Evolutionary conservation across 2,797 vertebrate species (phyloP), one percentile per base, ranked within the genome.

Genomic region (Decapterus maruadsi): DNA sequence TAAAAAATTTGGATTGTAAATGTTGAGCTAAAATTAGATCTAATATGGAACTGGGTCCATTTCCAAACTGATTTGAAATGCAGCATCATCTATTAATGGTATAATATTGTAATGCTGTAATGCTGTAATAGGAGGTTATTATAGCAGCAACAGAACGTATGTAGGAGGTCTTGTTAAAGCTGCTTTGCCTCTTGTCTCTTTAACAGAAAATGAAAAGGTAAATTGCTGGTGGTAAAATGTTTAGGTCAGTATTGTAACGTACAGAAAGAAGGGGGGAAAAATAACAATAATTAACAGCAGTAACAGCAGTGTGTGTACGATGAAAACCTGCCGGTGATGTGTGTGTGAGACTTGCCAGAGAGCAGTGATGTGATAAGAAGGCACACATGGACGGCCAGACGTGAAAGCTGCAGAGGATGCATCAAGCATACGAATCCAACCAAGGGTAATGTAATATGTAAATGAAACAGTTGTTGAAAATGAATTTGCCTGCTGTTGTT

Each of bases 361-460:
- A 86, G 81, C 72, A 65, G 46, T 81, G 82, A 90, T 77, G 88
- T 83, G 87, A 84, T 84, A 75, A 78, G 72, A 87, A 88, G 68
- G 62, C 75, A 10, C 81, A 84, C 73, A 70, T 62, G 68, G 82
- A 77, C 68, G 0, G 7, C 66, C 70, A 85, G 72, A 82, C 85
- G 77, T 76, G 65, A 75, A 82, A 51, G 61, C 75, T 84, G 76
- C 82, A 75, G 83, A 77, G 45, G 75, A 84, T 80, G 70, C 75
- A 83, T 62, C 51, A 83, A 78, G 71, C 80, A 84, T 64, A 85
- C 77, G 78, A 87, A 88, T 46, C 61, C 87, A 87, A 80, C 69
- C 83, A 74, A 86, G 84, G 78, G 55, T 89, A 88, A 92, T 80
- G 86, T 78, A 84, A 92, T 87, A 89, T 91, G 90, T 79, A 93